Evolutionary conservation across 2,888 invertebrate species (phyloP).

Genomic region (Thera britannica): DNA sequence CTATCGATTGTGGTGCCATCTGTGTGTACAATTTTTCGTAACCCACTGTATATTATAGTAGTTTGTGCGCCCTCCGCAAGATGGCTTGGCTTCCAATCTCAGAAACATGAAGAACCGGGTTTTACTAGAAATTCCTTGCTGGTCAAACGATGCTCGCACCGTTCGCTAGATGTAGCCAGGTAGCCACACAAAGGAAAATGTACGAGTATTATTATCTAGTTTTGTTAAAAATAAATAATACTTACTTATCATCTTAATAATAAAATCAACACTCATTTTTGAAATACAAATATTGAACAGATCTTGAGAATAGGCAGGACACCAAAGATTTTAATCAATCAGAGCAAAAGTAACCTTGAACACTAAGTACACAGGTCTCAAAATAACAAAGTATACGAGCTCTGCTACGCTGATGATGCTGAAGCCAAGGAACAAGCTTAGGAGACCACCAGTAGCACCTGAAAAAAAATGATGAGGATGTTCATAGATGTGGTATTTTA

Average conservation of each 20-base stretch:
- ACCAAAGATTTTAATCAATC: background rate
- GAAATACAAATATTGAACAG: background rate
- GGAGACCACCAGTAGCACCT: conserved; percentile 79
- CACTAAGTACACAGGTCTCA: conserved; percentile 64
- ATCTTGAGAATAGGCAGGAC: background rate
- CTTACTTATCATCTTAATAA: too few relatives aligned
- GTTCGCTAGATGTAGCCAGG: conserved; percentile 5
- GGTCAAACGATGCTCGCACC: background rate
- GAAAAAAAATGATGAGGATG: conserved; percentile 22
- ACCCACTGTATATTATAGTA: background rate
- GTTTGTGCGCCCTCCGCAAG: conserved; percentile 3
- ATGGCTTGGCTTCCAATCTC: background rate
- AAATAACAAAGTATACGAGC: conserved; percentile 69
- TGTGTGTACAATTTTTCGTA: background rate
- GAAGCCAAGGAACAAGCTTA: conserved; percentile 80
- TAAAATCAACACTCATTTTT: background rate
- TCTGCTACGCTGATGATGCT: conserved; percentile 80
- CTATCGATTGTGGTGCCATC: too few relatives aligned
- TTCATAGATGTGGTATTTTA: too few relatives aligned
- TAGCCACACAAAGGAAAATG: background rate
- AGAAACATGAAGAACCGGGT: background rate
- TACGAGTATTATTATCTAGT: too few relatives aligned
- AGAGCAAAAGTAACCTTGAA: conserved; percentile 43
- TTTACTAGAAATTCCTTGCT: background rate
- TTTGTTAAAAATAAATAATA: too few relatives aligned